phyloP scores from a whole-genome alignment of 2,888 invertebrate genomes.

The Euzophera pinguis region DNA sequence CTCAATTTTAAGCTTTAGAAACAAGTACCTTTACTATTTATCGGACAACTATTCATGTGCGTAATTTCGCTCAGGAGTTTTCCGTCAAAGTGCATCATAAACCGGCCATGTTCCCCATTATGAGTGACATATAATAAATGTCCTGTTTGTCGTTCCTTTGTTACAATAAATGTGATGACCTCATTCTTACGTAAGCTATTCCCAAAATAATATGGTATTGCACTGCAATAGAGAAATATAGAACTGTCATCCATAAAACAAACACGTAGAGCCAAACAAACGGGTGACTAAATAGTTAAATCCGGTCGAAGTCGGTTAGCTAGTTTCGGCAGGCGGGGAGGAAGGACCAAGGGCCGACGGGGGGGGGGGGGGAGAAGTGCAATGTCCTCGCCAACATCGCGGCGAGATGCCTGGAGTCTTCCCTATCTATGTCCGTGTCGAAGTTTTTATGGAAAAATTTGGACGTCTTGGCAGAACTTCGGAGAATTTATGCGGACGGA shows the following conservation, averaged over 20 bases:
- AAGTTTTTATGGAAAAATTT: slow-evolving; percentile 48
- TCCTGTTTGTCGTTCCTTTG: background rate
- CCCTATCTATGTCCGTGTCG: slow-evolving; percentile 41
- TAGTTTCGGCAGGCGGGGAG: slow-evolving; percentile 66
- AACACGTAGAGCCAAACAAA: slow-evolving; percentile 18
- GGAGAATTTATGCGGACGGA: slow-evolving; percentile 1
- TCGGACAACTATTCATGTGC: no score
- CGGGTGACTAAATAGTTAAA: slow-evolving; percentile 66
- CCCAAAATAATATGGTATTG: background rate
- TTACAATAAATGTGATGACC: background rate
- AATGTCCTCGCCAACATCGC: slow-evolving; percentile 77
- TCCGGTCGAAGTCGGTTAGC: slow-evolving; percentile 72
- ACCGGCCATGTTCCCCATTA: no score
- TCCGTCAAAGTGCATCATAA: no score
- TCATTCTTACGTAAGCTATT: background rate
- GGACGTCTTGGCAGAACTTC: slow-evolving; percentile 18
- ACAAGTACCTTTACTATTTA: no score
- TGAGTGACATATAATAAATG: no score
- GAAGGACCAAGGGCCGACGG: slow-evolving; percentile 55
- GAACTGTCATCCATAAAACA: slow-evolving; percentile 23
- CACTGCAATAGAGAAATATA: slow-evolving; percentile 19
- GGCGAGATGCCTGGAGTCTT: slow-evolving; percentile 59
- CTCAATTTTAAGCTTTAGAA: no score
- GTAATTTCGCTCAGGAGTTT: no score
- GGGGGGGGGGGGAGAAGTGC: slow-evolving; percentile 63